phyloP scores from a whole-genome alignment of 2,888 invertebrate species.

The Tenthredo mesomela region DNA sequence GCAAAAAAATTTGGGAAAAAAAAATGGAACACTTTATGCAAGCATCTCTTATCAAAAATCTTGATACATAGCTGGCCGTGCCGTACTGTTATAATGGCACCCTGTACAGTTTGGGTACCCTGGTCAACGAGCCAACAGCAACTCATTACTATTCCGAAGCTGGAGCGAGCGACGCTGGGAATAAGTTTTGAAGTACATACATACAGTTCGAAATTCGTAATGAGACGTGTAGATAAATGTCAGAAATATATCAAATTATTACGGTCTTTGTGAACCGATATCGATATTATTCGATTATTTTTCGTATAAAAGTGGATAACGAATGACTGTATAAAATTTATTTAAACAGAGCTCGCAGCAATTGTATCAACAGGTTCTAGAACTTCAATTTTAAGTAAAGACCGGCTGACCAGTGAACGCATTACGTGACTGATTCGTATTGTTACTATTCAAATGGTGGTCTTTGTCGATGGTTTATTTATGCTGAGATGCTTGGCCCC shows the following conservation, averaged over 20 bases:
- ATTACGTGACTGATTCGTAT: not conserved
- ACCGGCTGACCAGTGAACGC: not conserved
- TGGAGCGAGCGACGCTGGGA: conserved; percentile 34
- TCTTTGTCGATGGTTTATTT: conserved; percentile 3
- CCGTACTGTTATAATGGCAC: conserved; percentile 5
- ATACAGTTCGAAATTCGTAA: conserved; percentile 28
- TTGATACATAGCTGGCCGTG: not conserved
- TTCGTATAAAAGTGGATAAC: not conserved
- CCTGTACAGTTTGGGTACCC: not conserved
- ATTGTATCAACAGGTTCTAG: not conserved
- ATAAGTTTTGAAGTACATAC: conserved; percentile 26
- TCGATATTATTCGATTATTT: not conserved
- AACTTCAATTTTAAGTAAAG: not conserved
- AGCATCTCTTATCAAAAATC: not conserved
- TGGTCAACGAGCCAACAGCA: not conserved
- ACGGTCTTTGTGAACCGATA: not conserved
- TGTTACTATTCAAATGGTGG: not conserved
- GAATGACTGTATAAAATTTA: not conserved
- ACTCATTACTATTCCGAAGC: conserved; percentile 42
- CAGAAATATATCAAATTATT: conserved; percentile 43
- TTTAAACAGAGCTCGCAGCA: not conserved
- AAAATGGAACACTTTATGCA: not conserved
- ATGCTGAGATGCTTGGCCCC: not conserved
- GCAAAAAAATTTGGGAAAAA: not conserved
- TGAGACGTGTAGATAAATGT: conserved; percentile 30